Conservation (phyloP, 2,113 vertebrate genomes). For the Eptesicus fuscus region DNA sequence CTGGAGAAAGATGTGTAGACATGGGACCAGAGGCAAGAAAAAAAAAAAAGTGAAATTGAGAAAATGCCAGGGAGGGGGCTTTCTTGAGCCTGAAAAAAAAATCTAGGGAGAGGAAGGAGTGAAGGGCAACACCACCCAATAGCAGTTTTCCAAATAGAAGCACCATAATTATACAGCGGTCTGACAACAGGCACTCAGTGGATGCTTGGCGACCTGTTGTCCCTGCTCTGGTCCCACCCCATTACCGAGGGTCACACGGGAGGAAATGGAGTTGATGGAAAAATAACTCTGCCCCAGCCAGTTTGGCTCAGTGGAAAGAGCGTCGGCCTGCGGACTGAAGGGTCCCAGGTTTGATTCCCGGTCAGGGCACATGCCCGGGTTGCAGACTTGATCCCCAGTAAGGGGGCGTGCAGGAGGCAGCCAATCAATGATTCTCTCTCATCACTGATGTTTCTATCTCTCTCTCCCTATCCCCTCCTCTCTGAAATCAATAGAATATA, state of each 20-base stretch:
- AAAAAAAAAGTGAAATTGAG: conserved; percentile 1
- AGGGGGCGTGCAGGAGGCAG: too few relatives aligned
- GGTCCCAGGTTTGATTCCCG: too few relatives aligned
- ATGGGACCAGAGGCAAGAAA: conserved; percentile 18
- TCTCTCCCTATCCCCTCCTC: too few relatives aligned
- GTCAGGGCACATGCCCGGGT: too few relatives aligned
- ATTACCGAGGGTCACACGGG: neutral
- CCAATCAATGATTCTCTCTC: too few relatives aligned
- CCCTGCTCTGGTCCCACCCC: neutral
- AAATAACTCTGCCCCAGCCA: neutral
- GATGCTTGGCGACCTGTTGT: neutral
- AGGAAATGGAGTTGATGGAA: neutral
- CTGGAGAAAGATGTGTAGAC: neutral
- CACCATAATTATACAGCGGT: conserved; percentile 44
- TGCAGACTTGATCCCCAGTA: too few relatives aligned
- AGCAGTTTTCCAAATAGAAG: conserved; percentile 60
- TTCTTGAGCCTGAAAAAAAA: conserved; percentile 55
- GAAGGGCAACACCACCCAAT: conserved; percentile 42
- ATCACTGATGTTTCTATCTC: too few relatives aligned
- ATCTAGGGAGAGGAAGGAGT: conserved; percentile 40
- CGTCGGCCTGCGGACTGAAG: too few relatives aligned
- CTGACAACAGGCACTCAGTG: neutral
- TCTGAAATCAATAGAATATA: too few relatives aligned
- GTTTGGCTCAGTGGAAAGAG: too few relatives aligned
- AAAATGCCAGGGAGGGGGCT: conserved; percentile 47